A percentile compares a stretch with the other conserved stretches of the same genome.
Evolutionary conservation across 1,140 invertebrate genomes (phyloP).

Genomic region (Aphelinus certus): DNA sequence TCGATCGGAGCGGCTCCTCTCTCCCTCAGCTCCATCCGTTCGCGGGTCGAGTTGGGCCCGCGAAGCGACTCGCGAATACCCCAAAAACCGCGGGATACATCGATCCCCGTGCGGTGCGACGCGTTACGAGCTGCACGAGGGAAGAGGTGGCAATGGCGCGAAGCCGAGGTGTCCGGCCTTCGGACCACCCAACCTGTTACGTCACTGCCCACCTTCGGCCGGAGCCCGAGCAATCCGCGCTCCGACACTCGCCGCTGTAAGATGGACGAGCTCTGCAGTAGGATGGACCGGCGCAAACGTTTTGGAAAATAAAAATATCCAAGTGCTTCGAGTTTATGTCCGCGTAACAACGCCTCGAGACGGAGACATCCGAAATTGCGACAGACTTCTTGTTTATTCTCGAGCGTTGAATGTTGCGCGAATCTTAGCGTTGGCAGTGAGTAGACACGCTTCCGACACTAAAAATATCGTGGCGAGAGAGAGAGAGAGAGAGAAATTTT

Average conservation of each 20-base stretch:
- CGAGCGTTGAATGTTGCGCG: too few relatives aligned
- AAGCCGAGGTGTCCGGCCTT: conserved; percentile 46
- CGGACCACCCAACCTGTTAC: conserved; percentile 54
- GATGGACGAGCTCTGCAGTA: neutral
- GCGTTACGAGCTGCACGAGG: neutral
- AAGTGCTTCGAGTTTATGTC: too few relatives aligned
- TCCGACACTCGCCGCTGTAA: neutral
- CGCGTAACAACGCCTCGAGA: too few relatives aligned
- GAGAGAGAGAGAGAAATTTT: neutral
- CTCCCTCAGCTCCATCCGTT: neutral
- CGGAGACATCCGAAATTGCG: too few relatives aligned
- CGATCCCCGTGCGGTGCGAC: neutral
- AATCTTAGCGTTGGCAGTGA: too few relatives aligned
- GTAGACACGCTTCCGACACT: too few relatives aligned
- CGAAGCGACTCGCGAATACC: too few relatives aligned
- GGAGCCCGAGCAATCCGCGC: conserved; percentile 30
- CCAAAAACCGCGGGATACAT: neutral
- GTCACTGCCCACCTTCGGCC: conserved; percentile 42
- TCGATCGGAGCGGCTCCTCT: neutral
- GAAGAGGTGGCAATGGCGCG: conserved; percentile 28
- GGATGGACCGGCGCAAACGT: conserved; percentile 43
- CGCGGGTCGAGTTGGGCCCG: too few relatives aligned
- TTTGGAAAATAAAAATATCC: conserved; percentile 31
- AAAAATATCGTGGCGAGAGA: conserved; percentile 3
- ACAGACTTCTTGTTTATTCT: too few relatives aligned